These are phyloP conservation scores for Uloborus plumipes DNA, from an alignment of 2,888 invertebrate genomes.

Conservation along the genomic window DNA sequence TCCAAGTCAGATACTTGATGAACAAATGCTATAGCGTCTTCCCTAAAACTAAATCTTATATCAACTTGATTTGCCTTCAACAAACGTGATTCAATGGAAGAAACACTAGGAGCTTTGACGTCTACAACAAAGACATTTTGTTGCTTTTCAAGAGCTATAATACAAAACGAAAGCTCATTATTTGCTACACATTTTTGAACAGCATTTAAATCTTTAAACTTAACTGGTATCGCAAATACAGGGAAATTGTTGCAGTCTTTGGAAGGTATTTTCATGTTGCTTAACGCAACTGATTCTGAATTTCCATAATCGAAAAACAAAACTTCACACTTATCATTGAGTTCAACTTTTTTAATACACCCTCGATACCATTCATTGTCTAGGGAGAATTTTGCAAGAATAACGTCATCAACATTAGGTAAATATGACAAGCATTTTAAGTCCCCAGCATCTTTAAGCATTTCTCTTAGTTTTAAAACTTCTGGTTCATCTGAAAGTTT, in stretches of 20 bases:
- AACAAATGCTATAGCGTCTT: constrained; percentile 8
- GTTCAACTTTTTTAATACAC: constrained; percentile 9
- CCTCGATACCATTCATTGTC: constrained; percentile 45
- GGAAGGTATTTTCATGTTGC: constrained; percentile 30
- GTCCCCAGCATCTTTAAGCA: not conserved
- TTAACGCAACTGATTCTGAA: constrained; percentile 9
- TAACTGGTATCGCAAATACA: constrained; percentile 24
- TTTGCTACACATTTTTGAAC: not conserved
- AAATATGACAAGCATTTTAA: constrained; percentile 6
- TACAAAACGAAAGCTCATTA: not conserved
- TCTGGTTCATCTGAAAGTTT: constrained; percentile 5
- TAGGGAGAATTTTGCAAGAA: constrained; percentile 39
- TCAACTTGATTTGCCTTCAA: constrained; percentile 4
- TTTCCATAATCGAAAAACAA: constrained; percentile 53
- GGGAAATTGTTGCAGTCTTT: constrained; percentile 10
- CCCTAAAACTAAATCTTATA: constrained; percentile 2
- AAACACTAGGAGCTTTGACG: not conserved
- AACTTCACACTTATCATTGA: constrained; percentile 7
- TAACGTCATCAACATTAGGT: constrained; percentile 29
- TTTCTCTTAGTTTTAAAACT: not conserved
- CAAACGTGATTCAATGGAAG: not conserved
- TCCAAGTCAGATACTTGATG: constrained; percentile 16
- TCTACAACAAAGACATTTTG: constrained; percentile 11
- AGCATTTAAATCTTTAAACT: constrained; percentile 10
- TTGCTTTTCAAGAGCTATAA: constrained; percentile 7